Base-by-base conservation (phyloP, 2,888 invertebrate species). In the Eurytoma adleriae region DNA sequence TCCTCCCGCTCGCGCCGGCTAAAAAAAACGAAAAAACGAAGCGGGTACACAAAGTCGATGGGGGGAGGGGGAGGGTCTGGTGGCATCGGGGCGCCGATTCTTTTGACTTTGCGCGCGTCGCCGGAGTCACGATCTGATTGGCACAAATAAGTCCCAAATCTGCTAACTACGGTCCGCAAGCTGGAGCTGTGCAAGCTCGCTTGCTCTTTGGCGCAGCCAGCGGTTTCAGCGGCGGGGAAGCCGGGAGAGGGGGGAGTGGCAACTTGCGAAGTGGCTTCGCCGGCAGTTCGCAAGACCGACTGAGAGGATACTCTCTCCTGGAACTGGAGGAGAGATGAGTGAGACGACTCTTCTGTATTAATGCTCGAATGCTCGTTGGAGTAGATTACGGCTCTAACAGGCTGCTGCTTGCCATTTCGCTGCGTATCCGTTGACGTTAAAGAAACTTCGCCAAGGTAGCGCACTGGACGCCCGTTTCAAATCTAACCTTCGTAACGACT, bases 311-410 rank as follows among this genome's bases (percentile, higher is more conserved):
- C 71, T 74, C 48, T 14, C 40, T 27, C 77, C 56, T 57, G 64
- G 81, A 56, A 48, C n/a, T 40, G 40, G 52, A 18, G 27, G 27
- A 62, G 20, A 12, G 52, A 54, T 14, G 20, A 61, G 75, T 48
- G 40, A 18, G 61, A 59, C 72, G 70, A 79, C 80, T 84, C 81
- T 59, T 78, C 54, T 84, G 81, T 82, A 85, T 86, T 82, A 82
- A 81, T 79, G 83, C 82, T 83, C 82, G 84, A 85, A 83, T 83
- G 83, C 83, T 79, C 80, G 64, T 77, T 73, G 77, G 83, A 85
- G 85, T 84, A 84, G 83, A 85, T 85, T 85, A 85, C 84, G 83
- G 84, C 83, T 78, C 82, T 82, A 85, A 84, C 84, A 83, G 83
- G 80, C 66, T 73, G 64, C 57, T 24, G 48, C 67, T 50, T 62